Conservation (phyloP, 2,113 vertebrate species). For the Callospermophilus lateralis region DNA sequence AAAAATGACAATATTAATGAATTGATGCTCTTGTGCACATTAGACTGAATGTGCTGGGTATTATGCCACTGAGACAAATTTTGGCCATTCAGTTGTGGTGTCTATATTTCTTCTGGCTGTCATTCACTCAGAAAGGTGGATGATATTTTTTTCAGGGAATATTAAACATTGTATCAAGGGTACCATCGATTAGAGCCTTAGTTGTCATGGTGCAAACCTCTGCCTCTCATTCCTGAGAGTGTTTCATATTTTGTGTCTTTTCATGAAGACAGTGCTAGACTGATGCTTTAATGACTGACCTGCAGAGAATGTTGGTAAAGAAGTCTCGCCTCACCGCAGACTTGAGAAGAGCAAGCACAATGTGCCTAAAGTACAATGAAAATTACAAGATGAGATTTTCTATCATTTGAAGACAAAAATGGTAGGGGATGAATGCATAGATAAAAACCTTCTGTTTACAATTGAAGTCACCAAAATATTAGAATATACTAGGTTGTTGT, state of each 20-base stretch:
- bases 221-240: conserved; percentile 29
- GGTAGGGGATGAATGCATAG: neutral
- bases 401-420: conserved; percentile 10
- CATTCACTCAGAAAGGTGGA: neutral
- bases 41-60: neutral
- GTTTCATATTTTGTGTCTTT: conserved; percentile 13
- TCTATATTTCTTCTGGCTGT: neutral
- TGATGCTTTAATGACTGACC: neutral
- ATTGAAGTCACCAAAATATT: neutral
- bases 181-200: conserved; percentile 40
- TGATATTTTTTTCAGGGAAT: conserved; percentile 44
- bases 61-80: neutral
- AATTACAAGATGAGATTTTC: conserved; percentile 35
- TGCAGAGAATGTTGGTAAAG: neutral
- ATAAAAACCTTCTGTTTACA: neutral
- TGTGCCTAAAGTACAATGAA: neutral
- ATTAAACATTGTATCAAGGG: neutral
- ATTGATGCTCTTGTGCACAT: neutral
- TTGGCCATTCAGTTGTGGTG: neutral
- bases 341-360: neutral
- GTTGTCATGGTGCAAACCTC: neutral
- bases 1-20: neutral
- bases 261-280: neutral
- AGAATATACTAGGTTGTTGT: neutral
- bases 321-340: neutral